Conservation (phyloP, 2,113 vertebrate genomes). For the Gadus macrocephalus region DNA sequence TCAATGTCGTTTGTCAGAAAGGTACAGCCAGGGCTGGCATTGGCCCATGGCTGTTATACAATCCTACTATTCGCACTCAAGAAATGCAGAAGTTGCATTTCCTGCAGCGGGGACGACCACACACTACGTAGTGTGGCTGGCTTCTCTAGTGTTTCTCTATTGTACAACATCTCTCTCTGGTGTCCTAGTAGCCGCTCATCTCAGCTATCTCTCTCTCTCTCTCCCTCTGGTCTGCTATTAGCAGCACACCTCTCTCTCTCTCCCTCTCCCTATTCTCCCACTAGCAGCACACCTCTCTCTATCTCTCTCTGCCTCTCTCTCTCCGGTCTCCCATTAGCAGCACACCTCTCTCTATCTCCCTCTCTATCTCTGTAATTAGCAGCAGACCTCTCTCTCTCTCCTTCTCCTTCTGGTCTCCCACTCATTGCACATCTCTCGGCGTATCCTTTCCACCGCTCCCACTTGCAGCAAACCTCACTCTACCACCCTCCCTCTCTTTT, state of each 20-base stretch:
- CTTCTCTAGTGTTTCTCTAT: slow-evolving; percentile 50
- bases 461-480: too few relatives aligned
- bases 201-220: slow-evolving; percentile 60
- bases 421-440: too few relatives aligned
- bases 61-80: slow-evolving; percentile 10
- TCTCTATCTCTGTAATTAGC: too few relatives aligned
- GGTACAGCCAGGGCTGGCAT: neutral
- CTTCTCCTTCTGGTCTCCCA: too few relatives aligned
- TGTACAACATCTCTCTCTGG: slow-evolving; percentile 63
- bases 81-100: slow-evolving; percentile 17
- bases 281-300: slow-evolving; percentile 15
- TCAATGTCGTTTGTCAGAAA: too few relatives aligned
- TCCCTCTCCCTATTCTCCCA: slow-evolving; percentile 55
- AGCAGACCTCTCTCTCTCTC: too few relatives aligned
- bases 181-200: slow-evolving; percentile 14
- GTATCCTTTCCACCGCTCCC: too few relatives aligned
- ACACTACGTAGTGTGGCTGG: slow-evolving; percentile 27
- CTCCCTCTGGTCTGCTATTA: slow-evolving; percentile 41
- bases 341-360: neutral
- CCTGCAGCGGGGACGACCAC: slow-evolving; percentile 38
- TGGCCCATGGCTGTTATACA: slow-evolving; percentile 32
- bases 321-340: slow-evolving; percentile 18
- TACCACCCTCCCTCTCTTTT: slow-evolving; percentile 16
- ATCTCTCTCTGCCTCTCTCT: slow-evolving; percentile 41
- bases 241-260: slow-evolving; percentile 42